Evolutionary conservation across 2,797 vertebrate species (phyloP).

Genomic region (Anolis apletophallus): DNA sequence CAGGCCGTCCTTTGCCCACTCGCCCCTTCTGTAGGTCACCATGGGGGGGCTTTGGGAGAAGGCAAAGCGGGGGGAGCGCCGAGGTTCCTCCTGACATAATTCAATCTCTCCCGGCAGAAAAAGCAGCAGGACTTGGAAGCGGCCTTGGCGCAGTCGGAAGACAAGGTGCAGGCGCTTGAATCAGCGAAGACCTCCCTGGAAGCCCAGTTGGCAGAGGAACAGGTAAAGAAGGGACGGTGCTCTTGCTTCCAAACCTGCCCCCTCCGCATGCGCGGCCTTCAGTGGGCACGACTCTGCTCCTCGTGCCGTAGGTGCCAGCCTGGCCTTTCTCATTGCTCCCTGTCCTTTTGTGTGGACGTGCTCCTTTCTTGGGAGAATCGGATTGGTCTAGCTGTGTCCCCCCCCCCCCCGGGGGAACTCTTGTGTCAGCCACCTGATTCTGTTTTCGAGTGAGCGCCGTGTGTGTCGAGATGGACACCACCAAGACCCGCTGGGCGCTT

Average conservation of each 20-base stretch:
- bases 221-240: constrained; percentile 79
- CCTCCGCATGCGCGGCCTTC: no score
- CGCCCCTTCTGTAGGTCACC: no score
- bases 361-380: background rate
- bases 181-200: constrained; percentile 83
- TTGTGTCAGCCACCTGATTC: background rate
- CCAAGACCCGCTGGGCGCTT: no score
- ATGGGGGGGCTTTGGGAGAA: no score
- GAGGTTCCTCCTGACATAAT: background rate
- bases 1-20: no score
- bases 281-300: background rate
- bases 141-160: constrained; percentile 81
- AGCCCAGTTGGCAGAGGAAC: constrained; percentile 84
- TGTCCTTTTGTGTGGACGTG: background rate
- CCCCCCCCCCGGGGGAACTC: background rate
- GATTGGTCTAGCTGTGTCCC: background rate
- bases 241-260: background rate
- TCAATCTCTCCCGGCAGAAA: constrained; percentile 75
- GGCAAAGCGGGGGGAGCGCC: background rate
- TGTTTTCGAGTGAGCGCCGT: background rate
- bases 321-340: no score
- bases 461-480: no score
- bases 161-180: constrained; percentile 85
- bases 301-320: background rate
- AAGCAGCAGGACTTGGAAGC: constrained; percentile 86